Percentiles rank a stretch among this genome's conserved stretches.
Evolutionary conservation across 2,888 invertebrate genomes (phyloP).

Genomic region (Entomobrya proxima): DNA sequence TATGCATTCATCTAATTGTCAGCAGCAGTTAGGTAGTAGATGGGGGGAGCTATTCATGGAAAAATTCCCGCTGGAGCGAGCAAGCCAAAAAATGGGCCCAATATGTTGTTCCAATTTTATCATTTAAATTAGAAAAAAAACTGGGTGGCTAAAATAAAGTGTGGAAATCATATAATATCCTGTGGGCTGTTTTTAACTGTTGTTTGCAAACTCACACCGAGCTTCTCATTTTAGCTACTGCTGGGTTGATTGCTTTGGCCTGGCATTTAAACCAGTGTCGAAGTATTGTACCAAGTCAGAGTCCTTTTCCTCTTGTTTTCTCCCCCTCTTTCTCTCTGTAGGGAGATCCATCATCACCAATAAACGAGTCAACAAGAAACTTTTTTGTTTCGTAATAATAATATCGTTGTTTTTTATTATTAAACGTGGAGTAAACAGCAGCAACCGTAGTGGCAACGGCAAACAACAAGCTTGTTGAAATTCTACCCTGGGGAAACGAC

Average conservation of each 20-base stretch:
- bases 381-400: not conserved
- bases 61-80: not conserved
- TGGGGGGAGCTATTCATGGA: not conserved
- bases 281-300: no score
- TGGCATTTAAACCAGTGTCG: not conserved
- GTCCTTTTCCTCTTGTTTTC: not conserved
- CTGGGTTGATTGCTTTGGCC: not conserved
- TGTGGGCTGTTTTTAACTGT: not conserved
- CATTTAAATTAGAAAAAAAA: not conserved
- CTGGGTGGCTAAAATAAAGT: not conserved
- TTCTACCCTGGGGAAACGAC: conserved; percentile 14
- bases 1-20: conserved; percentile 15
- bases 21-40: not conserved
- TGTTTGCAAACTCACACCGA: not conserved
- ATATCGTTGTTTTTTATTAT: not conserved
- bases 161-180: not conserved
- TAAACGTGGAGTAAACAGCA: no score
- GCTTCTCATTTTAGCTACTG: not conserved
- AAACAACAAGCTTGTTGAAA: conserved; percentile 24
- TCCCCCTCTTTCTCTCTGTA: conserved; percentile 27
- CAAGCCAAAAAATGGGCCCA: not conserved
- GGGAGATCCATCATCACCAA: conserved; percentile 32
- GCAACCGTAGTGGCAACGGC: not conserved
- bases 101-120: not conserved
- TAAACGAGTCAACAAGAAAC: conserved; percentile 12